Evolutionary conservation across 92 coral and sea anemone genomes (phyloP).

Genomic region (Epizoanthus ramosus): DNA sequence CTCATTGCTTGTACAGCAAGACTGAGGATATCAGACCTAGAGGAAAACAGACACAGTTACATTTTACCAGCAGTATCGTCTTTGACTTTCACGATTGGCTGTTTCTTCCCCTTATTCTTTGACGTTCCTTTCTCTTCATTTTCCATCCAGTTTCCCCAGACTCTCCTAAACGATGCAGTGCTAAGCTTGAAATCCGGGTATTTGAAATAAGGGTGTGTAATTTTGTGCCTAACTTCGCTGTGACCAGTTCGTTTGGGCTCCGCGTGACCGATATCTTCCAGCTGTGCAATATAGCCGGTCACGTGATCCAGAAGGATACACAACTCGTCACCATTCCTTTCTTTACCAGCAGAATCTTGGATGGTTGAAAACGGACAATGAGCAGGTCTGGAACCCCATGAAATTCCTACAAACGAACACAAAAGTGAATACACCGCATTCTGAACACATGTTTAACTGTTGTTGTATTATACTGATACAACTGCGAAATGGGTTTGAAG

Average conservation of each 20-base stretch:
- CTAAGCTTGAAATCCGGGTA: too few species aligned
- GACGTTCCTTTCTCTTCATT: background rate
- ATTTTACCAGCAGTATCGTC: conserved; percentile 17
- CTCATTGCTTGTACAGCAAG: too few species aligned
- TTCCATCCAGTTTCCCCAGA: background rate
- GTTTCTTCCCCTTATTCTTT: background rate
- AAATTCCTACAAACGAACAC: background rate
- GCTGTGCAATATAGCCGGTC: conserved; percentile 3
- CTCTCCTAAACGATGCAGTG: background rate
- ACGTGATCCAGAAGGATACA: background rate
- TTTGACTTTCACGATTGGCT: conserved; percentile 10
- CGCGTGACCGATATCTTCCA: background rate
- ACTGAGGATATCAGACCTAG: too few species aligned
- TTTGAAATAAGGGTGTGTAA: background rate
- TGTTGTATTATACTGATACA: too few species aligned
- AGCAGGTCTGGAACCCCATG: conserved; percentile 2
- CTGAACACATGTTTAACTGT: too few species aligned
- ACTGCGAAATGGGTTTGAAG: too few species aligned
- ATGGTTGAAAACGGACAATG: conserved; percentile 1
- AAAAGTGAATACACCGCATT: too few species aligned
- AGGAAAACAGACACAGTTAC: background rate
- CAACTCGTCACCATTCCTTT: conserved; percentile 4
- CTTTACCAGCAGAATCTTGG: background rate
- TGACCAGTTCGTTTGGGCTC: background rate
- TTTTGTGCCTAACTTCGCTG: background rate